Base-by-base conservation (phyloP, 2,888 invertebrate genomes). In the Gerris lacustris region DNA sequence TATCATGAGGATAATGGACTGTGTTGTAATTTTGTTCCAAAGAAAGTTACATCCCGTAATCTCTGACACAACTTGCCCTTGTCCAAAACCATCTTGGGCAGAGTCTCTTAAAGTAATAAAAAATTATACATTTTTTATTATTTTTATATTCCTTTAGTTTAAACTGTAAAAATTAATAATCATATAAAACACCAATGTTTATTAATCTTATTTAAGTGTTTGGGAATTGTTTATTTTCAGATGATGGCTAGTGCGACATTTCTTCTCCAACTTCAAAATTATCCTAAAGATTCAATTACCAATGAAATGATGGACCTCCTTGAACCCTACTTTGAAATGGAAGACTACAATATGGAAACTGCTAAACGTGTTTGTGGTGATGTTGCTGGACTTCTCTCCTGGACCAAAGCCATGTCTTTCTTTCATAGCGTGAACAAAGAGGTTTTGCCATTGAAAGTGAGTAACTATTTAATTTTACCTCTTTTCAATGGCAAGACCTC, bases 1-100 rank as follows among this genome's bases (percentile, higher is more conserved):
- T 9, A 97, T 97, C 78, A 92, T 97, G 96, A 86, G 96, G 74
- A 97, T 97, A 76, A 97, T 97, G 97, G 97, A 97, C 80, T 94
- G 94, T 79, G 96, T 96, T 0, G 80, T 96, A 76, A 90, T 97
- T 76, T 82, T 97, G 44, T 97, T 97, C 79, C 95, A 96, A 83
- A 86, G 94, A 73, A 90, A 89, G 80, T 79, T 96, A 67, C 93
- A 95, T 79, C 86, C 92, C 0, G 86, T 92, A 6, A 87, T 89
- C 76, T 84, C 88, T 6, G 97, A 97, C 79, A 86, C 88, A 0
- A 86, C 92, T 45, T 87, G 89, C 0, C 87, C 89, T 0, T 94
- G 93, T 79, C 90, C 94, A 0, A 96, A 95, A 78, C 96, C 97
- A 5, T 96, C 96, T 0, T 97, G 97, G 97, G 87, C 90, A 6